A percentile compares a stretch with the other conserved stretches of the same genome.
Conservation (phyloP, 2,797 vertebrate genomes). For the Percopsis omiscomaycus region DNA sequence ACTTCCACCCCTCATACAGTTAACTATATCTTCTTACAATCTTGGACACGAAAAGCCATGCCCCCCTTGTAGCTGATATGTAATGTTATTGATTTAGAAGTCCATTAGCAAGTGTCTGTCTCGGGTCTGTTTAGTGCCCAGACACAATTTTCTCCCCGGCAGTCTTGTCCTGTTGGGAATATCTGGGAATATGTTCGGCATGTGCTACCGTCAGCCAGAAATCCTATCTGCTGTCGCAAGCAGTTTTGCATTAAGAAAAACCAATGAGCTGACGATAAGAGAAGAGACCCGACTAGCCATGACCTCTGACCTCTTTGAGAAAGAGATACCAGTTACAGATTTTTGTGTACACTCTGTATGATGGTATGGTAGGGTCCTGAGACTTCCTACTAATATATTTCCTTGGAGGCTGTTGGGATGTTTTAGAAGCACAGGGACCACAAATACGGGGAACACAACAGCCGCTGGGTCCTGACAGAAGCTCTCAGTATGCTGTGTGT, state of each 20-base stretch:
- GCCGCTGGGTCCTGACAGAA: conserved; percentile 73
- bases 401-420: too few relatives aligned
- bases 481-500: conserved; percentile 65
- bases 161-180: conserved; percentile 45
- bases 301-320: conserved; percentile 27
- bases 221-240: conserved; percentile 66
- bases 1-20: too few relatives aligned
- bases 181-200: conserved; percentile 64
- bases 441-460: conserved; percentile 60
- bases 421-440: too few relatives aligned
- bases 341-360: neutral
- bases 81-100: conserved; percentile 22
- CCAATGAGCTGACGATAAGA: conserved; percentile 64
- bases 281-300: conserved; percentile 38
- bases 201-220: conserved; percentile 78
- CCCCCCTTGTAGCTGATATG: too few relatives aligned
- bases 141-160: conserved; percentile 50
- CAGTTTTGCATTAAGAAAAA: conserved; percentile 75
- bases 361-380: conserved; percentile 12
- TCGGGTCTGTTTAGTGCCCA: conserved; percentile 14
- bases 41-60: conserved; percentile 12
- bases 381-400: too few relatives aligned
- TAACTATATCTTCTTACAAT: neutral
- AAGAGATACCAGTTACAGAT: neutral
- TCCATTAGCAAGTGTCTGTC: conserved; percentile 8